Percentiles rank a stretch among this genome's conserved stretches.
These are phyloP conservation scores for Zoanthus gigantus DNA, from an alignment of 92 coral and sea anemone species.

Conservation along the genomic window DNA sequence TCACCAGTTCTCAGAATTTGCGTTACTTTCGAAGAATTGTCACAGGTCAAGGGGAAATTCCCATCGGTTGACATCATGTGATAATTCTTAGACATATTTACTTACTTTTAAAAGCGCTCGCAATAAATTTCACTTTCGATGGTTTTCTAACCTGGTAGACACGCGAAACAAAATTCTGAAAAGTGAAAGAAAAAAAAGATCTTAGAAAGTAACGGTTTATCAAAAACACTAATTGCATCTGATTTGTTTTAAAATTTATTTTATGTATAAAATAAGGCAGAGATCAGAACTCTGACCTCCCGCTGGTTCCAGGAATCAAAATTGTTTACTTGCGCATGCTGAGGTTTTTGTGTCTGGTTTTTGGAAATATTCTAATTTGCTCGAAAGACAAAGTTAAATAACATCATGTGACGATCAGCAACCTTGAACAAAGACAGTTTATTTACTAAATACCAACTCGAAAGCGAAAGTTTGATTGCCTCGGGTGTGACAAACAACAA, in stretches of 20 bases:
- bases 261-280: background rate
- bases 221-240: too few species aligned
- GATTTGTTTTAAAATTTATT: too few species aligned
- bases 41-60: slow-evolving; percentile 2
- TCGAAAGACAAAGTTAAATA: background rate
- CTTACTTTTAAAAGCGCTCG: background rate
- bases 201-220: background rate
- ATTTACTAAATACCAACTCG: background rate
- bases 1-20: slow-evolving; percentile 19
- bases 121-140: background rate
- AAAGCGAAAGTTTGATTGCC: background rate
- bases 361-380: background rate
- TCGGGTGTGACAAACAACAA: background rate
- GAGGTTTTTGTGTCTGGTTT: background rate
- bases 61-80: background rate
- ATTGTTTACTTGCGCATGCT: background rate
- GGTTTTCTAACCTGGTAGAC: background rate
- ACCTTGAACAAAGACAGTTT: too few species aligned
- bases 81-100: background rate
- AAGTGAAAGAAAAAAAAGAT: background rate
- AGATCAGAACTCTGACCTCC: background rate
- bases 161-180: background rate
- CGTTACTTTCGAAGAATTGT: slow-evolving; percentile 36
- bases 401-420: background rate
- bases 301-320: background rate